phyloP scores from a whole-genome alignment of 2,797 vertebrate genomes.

The Intellagama lesueurii region DNA sequence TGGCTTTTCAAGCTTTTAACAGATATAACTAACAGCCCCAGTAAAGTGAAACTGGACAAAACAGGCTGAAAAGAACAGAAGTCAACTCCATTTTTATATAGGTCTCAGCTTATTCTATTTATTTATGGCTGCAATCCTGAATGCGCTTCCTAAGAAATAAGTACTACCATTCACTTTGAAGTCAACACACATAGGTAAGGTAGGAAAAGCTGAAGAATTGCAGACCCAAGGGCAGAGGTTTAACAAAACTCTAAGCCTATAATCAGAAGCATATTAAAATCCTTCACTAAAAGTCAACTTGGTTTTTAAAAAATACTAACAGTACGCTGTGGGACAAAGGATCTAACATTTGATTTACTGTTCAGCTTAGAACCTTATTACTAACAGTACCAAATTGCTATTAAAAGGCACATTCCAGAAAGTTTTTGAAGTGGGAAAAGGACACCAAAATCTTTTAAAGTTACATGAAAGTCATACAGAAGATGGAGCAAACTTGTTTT shows the following conservation, averaged over 20 bases:
- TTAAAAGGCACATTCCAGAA: not conserved
- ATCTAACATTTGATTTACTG: not conserved
- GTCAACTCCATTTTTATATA: not conserved
- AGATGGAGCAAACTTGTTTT: too few species aligned
- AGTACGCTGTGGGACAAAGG: not conserved
- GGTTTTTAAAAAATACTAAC: too few species aligned
- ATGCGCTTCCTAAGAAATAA: not conserved
- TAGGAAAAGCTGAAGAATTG: constrained; percentile 3
- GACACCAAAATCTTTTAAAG: too few species aligned
- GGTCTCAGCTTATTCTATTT: not conserved
- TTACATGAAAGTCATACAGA: too few species aligned
- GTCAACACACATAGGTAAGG: not conserved
- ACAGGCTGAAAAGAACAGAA: not conserved
- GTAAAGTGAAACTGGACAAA: constrained; percentile 15
- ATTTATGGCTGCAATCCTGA: constrained; percentile 20
- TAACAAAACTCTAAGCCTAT: too few species aligned
- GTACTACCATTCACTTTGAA: not conserved
- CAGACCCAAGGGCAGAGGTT: not conserved
- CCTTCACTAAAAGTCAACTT: not conserved
- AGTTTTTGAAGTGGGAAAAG: not conserved
- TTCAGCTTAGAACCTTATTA: not conserved
- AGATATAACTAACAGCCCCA: constrained; percentile 13
- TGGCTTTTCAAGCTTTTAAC: not conserved
- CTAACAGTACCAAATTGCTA: not conserved
- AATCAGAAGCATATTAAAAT: not conserved